Conservation (phyloP, 2,797 vertebrate genomes). For the Aythya fuligula region DNA sequence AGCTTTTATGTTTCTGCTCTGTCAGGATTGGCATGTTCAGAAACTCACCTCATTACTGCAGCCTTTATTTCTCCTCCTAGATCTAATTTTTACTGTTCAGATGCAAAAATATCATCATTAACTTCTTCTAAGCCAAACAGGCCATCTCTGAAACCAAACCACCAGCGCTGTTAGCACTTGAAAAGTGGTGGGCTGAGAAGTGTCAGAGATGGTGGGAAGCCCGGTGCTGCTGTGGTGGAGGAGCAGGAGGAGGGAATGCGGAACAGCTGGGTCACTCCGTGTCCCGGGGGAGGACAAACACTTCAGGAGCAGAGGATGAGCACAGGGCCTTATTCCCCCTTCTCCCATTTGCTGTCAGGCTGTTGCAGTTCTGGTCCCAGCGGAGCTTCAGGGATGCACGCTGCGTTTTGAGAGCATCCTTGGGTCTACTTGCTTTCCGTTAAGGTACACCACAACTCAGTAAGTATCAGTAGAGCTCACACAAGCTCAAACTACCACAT, state of each 20-base stretch:
- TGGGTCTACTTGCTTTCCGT: background rate
- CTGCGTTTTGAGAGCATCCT: background rate
- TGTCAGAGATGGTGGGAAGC: background rate
- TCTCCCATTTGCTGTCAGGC: background rate
- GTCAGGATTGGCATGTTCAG: background rate
- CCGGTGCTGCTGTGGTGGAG: background rate
- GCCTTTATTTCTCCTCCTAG: background rate
- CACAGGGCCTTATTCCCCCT: background rate
- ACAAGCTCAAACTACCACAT: background rate
- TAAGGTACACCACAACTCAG: background rate
- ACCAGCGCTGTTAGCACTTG: background rate
- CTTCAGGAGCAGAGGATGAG: background rate
- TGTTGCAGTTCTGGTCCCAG: background rate
- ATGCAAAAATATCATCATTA: background rate
- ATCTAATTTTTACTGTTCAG: background rate
- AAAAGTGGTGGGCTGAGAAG: background rate
- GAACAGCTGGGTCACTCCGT: background rate
- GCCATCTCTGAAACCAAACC: background rate
- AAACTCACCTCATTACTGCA: background rate
- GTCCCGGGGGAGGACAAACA: background rate
- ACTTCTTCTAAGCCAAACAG: background rate
- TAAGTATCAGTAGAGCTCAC: fast-evolving
- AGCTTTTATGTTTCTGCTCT: background rate
- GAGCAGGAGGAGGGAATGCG: background rate
- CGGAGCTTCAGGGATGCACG: background rate